Percentiles rank a stretch among this genome's conserved stretches.
These are phyloP conservation scores for Meliscaeva auricollis DNA, from an alignment of 2,888 invertebrate genomes.

Conservation along the genomic window DNA sequence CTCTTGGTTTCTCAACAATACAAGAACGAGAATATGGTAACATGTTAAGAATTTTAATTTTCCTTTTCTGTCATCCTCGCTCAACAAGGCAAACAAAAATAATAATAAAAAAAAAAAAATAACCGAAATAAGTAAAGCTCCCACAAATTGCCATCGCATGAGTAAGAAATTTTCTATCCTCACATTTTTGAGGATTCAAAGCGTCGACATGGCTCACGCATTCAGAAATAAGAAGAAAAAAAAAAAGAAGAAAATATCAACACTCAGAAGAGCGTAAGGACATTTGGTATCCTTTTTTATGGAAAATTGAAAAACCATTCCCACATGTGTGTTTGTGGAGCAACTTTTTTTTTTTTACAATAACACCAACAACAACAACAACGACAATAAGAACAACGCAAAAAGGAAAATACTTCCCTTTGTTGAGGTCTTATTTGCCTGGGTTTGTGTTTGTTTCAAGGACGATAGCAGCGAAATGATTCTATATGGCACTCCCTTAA, in stretches of 20 bases:
- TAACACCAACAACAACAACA: conserved; percentile 15
- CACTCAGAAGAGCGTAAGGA: conserved; percentile 41
- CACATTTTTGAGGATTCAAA: conserved; percentile 18
- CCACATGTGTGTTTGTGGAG: conserved; percentile 35
- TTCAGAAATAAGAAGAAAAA: conserved; percentile 30
- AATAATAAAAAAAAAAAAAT: conserved; percentile 10
- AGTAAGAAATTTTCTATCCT: conserved; percentile 45
- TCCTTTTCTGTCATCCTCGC: conserved; percentile 51
- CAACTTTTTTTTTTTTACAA: conserved; percentile 14
- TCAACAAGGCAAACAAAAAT: conserved; percentile 12
- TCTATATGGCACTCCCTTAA: conserved; percentile 32
- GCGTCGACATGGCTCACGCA: conserved; percentile 42
- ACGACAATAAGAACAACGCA: too few relatives aligned
- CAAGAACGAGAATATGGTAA: conserved; percentile 51
- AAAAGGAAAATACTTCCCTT: conserved; percentile 35
- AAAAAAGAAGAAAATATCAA: conserved; percentile 30
- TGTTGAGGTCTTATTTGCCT: conserved; percentile 59
- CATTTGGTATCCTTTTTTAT: conserved; percentile 69
- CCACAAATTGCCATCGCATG: conserved; percentile 65
- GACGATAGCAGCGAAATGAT: conserved; percentile 42
- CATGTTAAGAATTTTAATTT: conserved; percentile 75
- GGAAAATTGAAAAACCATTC: conserved; percentile 70
- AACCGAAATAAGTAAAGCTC: conserved; percentile 22
- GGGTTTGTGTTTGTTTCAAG: conserved; percentile 65
- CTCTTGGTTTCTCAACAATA: conserved; percentile 40